phyloP scores from a whole-genome alignment of 2,888 invertebrate species.

The Standfussiana lucernea region DNA sequence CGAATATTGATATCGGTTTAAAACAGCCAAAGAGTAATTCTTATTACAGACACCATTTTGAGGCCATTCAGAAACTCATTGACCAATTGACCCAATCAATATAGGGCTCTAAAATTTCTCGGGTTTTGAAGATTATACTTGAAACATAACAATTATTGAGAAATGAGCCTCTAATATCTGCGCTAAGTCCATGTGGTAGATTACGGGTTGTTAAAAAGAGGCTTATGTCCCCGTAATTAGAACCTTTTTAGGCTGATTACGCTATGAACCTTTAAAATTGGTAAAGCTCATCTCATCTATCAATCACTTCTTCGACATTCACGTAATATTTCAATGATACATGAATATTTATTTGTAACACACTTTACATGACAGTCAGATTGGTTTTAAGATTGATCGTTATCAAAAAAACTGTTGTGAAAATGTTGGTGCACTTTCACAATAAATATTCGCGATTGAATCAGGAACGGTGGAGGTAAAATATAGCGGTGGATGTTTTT shows the following conservation, averaged over 20 bases:
- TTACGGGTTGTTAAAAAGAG: too few species aligned
- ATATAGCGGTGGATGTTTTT: slow-evolving; percentile 26
- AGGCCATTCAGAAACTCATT: too few species aligned
- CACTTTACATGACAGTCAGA: background rate
- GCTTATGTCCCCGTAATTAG: background rate
- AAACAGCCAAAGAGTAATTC: background rate
- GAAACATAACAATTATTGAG: too few species aligned
- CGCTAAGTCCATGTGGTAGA: too few species aligned
- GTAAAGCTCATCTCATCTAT: background rate
- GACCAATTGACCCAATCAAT: too few species aligned
- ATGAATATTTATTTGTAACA: slow-evolving; percentile 10
- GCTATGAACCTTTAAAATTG: background rate
- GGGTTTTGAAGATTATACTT: too few species aligned
- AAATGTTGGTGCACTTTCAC: slow-evolving; percentile 28
- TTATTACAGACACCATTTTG: too few species aligned
- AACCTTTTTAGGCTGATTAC: background rate
- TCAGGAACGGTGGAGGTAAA: slow-evolving; percentile 26
- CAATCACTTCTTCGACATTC: slow-evolving; percentile 11
- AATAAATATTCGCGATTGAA: slow-evolving; percentile 54
- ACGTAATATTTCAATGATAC: background rate
- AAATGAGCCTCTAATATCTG: too few species aligned
- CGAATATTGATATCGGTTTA: background rate
- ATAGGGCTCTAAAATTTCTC: too few species aligned
- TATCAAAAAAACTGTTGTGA: slow-evolving; percentile 24
- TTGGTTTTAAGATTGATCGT: slow-evolving; percentile 44